These are phyloP conservation scores for Lontra canadensis DNA, from an alignment of 2,113 vertebrate genomes.

Conservation along the genomic window DNA sequence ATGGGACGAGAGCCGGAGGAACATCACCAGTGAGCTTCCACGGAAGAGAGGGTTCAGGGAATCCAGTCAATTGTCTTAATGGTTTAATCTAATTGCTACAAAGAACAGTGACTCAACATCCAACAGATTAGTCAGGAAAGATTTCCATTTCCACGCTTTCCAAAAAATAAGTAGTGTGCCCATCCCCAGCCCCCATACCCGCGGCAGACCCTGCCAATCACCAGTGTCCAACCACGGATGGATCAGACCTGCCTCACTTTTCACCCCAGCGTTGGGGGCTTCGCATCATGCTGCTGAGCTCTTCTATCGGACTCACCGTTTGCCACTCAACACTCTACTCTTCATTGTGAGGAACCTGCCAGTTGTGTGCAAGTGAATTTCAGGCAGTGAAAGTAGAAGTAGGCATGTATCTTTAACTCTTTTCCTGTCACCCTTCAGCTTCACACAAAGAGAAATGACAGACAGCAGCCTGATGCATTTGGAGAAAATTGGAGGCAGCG, in stretches of 20 bases:
- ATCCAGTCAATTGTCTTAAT: background rate
- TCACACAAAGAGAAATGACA: background rate
- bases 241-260: background rate
- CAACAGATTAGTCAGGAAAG: background rate
- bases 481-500: background rate
- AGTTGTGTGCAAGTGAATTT: background rate
- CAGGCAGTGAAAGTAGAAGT: background rate
- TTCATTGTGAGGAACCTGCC: background rate
- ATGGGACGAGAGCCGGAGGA: background rate
- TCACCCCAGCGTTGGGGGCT: background rate
- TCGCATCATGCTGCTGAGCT: too few relatives aligned
- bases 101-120: background rate
- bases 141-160: background rate
- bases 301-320: background rate
- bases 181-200: background rate
- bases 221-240: background rate
- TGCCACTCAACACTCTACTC: background rate
- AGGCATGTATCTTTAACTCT: background rate
- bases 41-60: background rate
- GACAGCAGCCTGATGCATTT: background rate
- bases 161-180: background rate
- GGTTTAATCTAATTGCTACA: background rate
- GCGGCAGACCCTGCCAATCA: background rate
- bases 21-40: background rate
- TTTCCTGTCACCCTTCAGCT: background rate